phyloP scores from a whole-genome alignment of 2,113 vertebrate genomes.

The Indicator maculatus region DNA sequence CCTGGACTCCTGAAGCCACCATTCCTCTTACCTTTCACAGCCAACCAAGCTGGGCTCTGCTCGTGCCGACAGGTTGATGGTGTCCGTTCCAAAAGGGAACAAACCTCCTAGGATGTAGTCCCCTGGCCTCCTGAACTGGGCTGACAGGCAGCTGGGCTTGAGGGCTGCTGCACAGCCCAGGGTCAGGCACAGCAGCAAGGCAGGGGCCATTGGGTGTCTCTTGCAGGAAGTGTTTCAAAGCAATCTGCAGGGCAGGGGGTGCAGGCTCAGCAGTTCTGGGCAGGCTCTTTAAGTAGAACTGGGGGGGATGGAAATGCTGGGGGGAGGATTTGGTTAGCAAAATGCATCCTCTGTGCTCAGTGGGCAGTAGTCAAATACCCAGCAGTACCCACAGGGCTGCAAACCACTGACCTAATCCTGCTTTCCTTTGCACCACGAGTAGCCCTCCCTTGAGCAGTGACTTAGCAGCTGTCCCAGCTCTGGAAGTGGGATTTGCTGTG shows the following conservation, averaged over 20 bases:
- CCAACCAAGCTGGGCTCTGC: slow-evolving; percentile 49
- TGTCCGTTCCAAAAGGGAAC: slow-evolving; percentile 80
- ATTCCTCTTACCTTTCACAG: slow-evolving; percentile 78
- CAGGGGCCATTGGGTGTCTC: neutral
- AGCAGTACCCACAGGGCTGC: rapidly evolving
- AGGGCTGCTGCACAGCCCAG: neutral
- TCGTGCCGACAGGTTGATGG: slow-evolving; percentile 38
- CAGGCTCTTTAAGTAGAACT: neutral
- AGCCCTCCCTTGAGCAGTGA: neutral
- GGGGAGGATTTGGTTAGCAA: slow-evolving; percentile 70
- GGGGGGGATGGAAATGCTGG: neutral
- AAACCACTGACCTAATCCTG: neutral
- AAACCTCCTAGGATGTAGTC: slow-evolving; percentile 88
- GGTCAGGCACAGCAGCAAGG: neutral
- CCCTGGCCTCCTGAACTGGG: slow-evolving; percentile 77
- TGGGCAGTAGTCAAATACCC: neutral
- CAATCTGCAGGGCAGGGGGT: neutral
- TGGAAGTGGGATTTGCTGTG: neutral
- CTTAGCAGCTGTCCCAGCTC: rapidly evolving
- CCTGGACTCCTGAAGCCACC: rapidly evolving
- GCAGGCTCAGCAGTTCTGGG: rapidly evolving
- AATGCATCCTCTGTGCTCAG: neutral
- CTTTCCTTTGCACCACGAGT: rapidly evolving
- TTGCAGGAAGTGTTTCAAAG: too few relatives aligned
- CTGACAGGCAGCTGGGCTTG: slow-evolving; percentile 57